A percentile compares a stretch with the other conserved stretches of the same genome.
Evolutionary conservation across 2,797 vertebrate species (phyloP).

Genomic region (Myotis pilosus): DNA sequence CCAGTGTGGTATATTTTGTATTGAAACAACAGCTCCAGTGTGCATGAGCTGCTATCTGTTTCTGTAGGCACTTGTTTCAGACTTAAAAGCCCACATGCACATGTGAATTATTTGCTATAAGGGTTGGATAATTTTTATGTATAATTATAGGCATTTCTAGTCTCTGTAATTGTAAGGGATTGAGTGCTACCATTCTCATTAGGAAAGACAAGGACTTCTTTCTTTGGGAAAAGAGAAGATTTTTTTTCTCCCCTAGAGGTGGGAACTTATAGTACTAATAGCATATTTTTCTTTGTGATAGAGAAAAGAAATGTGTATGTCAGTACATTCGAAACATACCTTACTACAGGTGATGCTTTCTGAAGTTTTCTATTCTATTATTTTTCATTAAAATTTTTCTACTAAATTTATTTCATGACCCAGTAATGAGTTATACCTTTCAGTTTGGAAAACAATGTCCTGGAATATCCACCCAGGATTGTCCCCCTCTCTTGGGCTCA

Average conservation of each 20-base stretch:
- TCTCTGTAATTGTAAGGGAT: neutral
- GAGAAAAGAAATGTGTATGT: neutral
- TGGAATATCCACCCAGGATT: neutral
- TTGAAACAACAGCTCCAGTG: neutral
- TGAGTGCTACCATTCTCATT: neutral
- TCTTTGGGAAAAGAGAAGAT: neutral
- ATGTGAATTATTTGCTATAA: neutral
- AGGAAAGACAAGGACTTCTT: neutral
- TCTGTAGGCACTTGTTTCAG: neutral
- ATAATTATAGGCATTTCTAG: neutral
- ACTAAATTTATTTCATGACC: neutral
- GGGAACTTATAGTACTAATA: neutral
- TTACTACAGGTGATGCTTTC: neutral
- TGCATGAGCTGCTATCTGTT: fast-evolving
- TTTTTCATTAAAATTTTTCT: neutral
- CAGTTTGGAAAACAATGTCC: neutral
- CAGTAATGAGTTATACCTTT: neutral
- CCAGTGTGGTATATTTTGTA: fast-evolving
- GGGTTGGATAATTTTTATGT: neutral
- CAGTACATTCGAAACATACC: neutral
- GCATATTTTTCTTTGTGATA: neutral
- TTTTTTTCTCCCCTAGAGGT: neutral
- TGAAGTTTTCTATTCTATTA: neutral
- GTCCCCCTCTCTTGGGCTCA: neutral
- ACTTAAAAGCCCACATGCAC: neutral